Percentiles rank a stretch among this genome's conserved stretches.
Conservation (phyloP, 2,113 vertebrate genomes). For the Crotalus tigris region DNA sequence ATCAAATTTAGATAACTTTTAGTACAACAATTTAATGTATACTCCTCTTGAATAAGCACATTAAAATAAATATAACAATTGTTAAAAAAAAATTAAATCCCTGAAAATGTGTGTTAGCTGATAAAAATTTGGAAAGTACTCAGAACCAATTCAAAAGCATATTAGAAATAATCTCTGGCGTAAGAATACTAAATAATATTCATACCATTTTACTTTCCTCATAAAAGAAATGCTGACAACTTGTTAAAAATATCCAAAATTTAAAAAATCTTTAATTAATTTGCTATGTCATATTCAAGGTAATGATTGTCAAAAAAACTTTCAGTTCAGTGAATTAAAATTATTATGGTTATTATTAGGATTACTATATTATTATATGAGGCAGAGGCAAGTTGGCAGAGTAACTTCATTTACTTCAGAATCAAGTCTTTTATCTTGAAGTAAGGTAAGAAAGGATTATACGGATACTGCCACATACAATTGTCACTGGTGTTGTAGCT, state of each 20-base stretch:
- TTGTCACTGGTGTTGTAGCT: constrained; percentile 86
- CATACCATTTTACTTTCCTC: background rate
- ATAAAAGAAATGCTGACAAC: background rate
- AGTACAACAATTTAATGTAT: background rate
- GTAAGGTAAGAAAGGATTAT: background rate
- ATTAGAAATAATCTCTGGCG: background rate
- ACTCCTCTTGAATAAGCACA: background rate
- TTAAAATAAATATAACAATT: background rate
- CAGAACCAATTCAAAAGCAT: background rate
- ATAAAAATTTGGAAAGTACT: background rate
- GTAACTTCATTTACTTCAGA: background rate
- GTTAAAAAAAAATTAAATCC: background rate
- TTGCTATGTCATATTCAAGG: background rate
- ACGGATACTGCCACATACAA: constrained; percentile 76
- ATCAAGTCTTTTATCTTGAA: background rate
- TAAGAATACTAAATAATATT: background rate
- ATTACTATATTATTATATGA: background rate
- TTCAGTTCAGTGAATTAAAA: background rate
- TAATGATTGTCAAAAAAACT: background rate
- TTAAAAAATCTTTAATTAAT: background rate
- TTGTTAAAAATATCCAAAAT: background rate
- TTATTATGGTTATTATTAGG: background rate
- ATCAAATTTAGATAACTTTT: background rate
- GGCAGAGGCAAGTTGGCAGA: background rate
- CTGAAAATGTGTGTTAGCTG: background rate